These are phyloP conservation scores for Intellagama lesueurii DNA, from an alignment of 2,797 vertebrate species.

Conservation along the genomic window DNA sequence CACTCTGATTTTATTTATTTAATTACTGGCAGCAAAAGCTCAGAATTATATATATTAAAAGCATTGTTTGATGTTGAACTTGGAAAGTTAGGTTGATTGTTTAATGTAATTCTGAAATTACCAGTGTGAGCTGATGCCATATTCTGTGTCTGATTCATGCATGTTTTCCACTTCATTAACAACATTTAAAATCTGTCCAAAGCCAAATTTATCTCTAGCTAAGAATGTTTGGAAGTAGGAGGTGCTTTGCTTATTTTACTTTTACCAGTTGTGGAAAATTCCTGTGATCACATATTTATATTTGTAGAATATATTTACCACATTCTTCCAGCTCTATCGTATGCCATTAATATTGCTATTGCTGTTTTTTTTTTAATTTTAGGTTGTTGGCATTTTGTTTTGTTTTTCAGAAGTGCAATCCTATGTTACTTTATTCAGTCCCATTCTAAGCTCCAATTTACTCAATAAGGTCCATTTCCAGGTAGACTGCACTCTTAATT, in stretches of 20 bases:
- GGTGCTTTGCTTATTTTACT: background rate
- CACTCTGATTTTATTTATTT: conserved; percentile 32
- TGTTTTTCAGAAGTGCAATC: background rate
- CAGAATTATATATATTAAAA: background rate
- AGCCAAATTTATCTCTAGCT: background rate
- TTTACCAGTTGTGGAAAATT: background rate
- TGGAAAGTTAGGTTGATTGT: conserved; percentile 34
- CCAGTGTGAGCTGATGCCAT: background rate
- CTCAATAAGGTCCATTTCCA: background rate
- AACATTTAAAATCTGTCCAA: background rate
- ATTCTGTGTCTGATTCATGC: background rate
- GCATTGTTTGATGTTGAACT: conserved; percentile 20
- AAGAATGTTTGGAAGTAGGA: background rate
- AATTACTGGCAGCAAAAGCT: conserved; percentile 2
- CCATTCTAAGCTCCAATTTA: background rate
- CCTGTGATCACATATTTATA: fast-evolving
- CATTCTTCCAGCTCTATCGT: background rate
- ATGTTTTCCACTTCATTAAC: conserved; percentile 11
- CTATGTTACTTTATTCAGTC: background rate
- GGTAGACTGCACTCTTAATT: background rate
- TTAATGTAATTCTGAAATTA: conserved; percentile 8
- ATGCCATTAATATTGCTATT: background rate
- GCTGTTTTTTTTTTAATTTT: background rate
- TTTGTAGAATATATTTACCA: background rate
- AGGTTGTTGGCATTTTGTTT: too few species aligned